Conservation (phyloP, 2,888 invertebrate species). For the Eupithecia tripunctaria region DNA sequence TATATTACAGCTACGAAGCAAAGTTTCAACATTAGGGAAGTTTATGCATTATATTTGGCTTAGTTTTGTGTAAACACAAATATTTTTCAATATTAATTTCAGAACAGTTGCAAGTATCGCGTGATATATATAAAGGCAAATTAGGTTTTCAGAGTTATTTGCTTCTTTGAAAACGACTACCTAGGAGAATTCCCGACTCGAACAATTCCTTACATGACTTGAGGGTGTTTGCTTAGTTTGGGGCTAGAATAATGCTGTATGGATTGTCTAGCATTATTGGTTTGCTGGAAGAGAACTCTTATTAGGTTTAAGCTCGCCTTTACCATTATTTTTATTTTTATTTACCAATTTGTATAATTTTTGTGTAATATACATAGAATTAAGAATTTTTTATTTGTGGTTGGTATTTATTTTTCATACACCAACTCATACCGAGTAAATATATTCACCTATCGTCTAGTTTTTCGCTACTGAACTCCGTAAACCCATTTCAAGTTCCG, state of each 20-base stretch:
- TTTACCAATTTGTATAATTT: too few species aligned
- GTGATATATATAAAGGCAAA: neutral
- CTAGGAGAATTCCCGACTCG: too few species aligned
- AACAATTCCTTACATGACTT: neutral
- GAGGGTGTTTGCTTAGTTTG: too few species aligned
- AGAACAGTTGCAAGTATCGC: neutral
- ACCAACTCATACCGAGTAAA: neutral
- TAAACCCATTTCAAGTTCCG: neutral
- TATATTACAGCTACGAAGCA: constrained; percentile 37
- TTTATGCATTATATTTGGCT: constrained; percentile 42
- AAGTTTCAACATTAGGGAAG: constrained; percentile 45
- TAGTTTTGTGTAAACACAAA: constrained; percentile 38
- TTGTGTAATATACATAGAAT: too few species aligned
- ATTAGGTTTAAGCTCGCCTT: too few species aligned
- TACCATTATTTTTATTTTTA: too few species aligned
- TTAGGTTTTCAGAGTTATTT: neutral
- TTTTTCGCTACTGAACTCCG: neutral
- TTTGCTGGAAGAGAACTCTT: too few species aligned
- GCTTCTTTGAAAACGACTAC: too few species aligned
- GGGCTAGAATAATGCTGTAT: too few species aligned
- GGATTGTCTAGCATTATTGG: too few species aligned
- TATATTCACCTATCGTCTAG: neutral
- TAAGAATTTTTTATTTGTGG: neutral
- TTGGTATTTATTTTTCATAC: neutral
- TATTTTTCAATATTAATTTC: constrained; percentile 26